phyloP scores from a whole-genome alignment of 2,797 vertebrate species.

The Rachycentron canadum region DNA sequence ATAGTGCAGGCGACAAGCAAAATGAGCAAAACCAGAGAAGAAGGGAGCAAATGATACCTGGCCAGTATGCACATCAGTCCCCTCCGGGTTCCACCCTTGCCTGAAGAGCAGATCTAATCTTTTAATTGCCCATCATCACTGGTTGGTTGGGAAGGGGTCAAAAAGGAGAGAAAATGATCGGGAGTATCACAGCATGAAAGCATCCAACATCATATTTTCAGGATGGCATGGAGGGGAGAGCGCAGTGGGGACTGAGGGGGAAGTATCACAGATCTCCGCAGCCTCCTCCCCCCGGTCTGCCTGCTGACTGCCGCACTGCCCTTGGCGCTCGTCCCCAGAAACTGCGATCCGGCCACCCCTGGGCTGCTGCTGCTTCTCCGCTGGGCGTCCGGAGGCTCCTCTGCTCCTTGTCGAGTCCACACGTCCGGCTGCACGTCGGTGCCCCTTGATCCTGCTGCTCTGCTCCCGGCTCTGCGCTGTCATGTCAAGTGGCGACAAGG shows the following conservation, averaged over 20 bases:
- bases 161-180: conserved; percentile 15
- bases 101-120: conserved; percentile 74
- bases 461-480: conserved; percentile 82
- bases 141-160: conserved; percentile 47
- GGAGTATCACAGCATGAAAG: conserved; percentile 51
- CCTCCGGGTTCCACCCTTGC: conserved; percentile 78
- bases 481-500: conserved; percentile 87
- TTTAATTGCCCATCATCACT: conserved; percentile 74
- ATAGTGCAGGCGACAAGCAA: conserved; percentile 86
- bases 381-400: conserved; percentile 71
- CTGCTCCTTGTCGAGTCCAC: conserved; percentile 77
- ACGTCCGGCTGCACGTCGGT: conserved; percentile 85
- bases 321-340: conserved; percentile 87
- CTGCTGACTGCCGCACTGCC: conserved; percentile 87
- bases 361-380: conserved; percentile 74
- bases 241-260: conserved; percentile 64
- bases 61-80: conserved; percentile 86
- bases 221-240: conserved; percentile 60
- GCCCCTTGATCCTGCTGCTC: conserved; percentile 85
- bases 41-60: conserved; percentile 78
- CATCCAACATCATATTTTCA: conserved; percentile 61
- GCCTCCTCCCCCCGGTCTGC: conserved; percentile 84
- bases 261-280: conserved; percentile 80
- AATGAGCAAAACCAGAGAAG: conserved; percentile 83
- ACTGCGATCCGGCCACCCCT: conserved; percentile 83